Base-by-base conservation (phyloP, 2,888 invertebrate species). In the Pristionchus maxplancki region DNA sequence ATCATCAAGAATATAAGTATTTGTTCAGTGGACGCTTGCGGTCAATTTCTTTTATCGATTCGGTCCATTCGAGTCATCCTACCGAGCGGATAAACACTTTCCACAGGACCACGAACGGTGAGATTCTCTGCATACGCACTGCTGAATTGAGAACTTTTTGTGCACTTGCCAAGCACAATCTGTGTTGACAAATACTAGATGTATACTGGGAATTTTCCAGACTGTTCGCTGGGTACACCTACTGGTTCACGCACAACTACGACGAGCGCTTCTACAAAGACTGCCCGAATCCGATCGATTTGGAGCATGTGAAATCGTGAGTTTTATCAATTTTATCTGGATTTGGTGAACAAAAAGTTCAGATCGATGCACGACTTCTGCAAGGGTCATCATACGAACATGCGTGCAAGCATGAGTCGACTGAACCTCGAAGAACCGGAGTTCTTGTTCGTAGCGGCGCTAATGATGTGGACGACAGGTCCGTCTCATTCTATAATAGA, bases 1-100 rank as follows among this genome's bases (percentile, higher is more conserved):
- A 2, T 40, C 40, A 40, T 40, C 40, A 40, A 24, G 40, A 8
- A 17, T 11, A 15, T 15, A 17, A 3, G 1, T 20, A 67, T 34
- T 28, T 17, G 15, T 28, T 48, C 28, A 78, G 78, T 78, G 78
- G 78, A 28, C 78, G 28, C 31, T 78, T 0, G 40, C 78, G 0
- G 28, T 28, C 17, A 78, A 78, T 15, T 78, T 78, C 78, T 44
- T 78, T 13, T 78, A 44, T 48, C 78, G 78, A 1, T 78, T 78
- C 28, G 44, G 78, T 15, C 40, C 44, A 2, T 78, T 78, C 28
- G 78, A 78, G 48, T 78, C 78, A 13, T 48, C 78, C 1, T 78
- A 78, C 17, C 78, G 78, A 8, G 78, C 78, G 11, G 44, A 78
- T 28, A 78, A 24, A 15, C 28, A n/a, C 0, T 78, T 78, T 48